These are phyloP conservation scores for Troides oblongomaculatus DNA, from an alignment of 2,888 invertebrate species.

Conservation along the genomic window DNA sequence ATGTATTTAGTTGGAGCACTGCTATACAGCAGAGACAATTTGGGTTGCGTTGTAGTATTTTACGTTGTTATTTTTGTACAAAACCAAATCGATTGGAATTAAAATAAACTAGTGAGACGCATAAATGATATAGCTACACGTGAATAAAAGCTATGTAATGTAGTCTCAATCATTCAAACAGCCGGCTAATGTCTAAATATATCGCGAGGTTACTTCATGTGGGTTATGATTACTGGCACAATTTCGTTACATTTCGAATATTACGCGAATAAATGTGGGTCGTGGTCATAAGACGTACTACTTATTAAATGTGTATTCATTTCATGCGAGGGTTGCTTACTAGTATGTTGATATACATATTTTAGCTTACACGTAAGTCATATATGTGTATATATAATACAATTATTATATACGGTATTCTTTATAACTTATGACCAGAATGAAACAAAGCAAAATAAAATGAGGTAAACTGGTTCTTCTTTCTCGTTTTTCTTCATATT, in stretches of 20 bases:
- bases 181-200: conserved; percentile 57
- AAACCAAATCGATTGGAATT: not conserved
- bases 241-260: conserved; percentile 57
- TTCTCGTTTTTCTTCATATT: too few species aligned
- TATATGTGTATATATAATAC: too few species aligned
- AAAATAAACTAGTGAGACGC: not conserved
- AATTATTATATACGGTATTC: too few species aligned
- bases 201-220: conserved; percentile 60
- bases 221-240: conserved; percentile 68
- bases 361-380: not conserved
- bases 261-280: conserved; percentile 49
- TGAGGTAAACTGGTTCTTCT: too few species aligned
- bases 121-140: not conserved
- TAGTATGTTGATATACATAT: too few species aligned
- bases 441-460: too few species aligned
- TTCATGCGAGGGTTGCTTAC: too few species aligned
- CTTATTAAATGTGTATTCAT: not conserved
- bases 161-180: conserved; percentile 28
- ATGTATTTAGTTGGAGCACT: not conserved
- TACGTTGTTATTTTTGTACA: not conserved
- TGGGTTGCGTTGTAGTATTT: not conserved
- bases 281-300: conserved; percentile 37
- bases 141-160: conserved; percentile 4
- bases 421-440: too few species aligned
- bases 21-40: not conserved